These are phyloP conservation scores for Crematogaster levior DNA, from an alignment of 2,888 invertebrate genomes.

Conservation along the genomic window DNA sequence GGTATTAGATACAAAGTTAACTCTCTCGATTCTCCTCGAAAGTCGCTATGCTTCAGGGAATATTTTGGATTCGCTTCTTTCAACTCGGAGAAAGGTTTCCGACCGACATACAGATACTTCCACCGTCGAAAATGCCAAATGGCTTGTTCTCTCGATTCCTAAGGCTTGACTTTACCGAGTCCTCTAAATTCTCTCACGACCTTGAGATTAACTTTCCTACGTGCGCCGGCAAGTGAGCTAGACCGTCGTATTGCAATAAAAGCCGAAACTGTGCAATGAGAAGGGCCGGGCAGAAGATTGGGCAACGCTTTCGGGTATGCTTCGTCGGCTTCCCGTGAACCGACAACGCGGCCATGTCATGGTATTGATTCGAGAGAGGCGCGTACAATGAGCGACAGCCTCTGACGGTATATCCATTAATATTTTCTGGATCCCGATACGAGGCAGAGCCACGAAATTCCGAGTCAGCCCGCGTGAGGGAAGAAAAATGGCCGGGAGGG, in stretches of 20 bases:
- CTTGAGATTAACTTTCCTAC: not conserved
- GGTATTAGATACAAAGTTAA: not conserved
- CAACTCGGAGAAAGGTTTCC: not conserved
- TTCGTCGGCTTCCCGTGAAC: conserved; percentile 63
- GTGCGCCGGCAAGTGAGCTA: not conserved
- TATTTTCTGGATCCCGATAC: conserved; percentile 69
- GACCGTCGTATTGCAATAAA: not conserved
- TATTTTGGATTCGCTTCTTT: not conserved
- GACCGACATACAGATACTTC: not conserved
- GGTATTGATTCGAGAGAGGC: conserved; percentile 78
- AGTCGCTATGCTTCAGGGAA: not conserved
- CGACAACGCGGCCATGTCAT: conserved; percentile 69
- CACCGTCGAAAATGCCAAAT: not conserved
- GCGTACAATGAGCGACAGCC: conserved; percentile 75
- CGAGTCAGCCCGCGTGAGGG: conserved; percentile 1
- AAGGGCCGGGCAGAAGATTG: conserved; percentile 62
- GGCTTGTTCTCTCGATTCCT: not conserved
- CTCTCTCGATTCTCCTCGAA: not conserved
- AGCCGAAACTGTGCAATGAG: conserved; percentile 19
- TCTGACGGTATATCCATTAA: conserved; percentile 74
- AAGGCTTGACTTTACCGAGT: not conserved
- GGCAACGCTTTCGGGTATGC: conserved; percentile 58
- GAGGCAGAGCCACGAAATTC: conserved; percentile 53
- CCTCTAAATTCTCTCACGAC: not conserved
- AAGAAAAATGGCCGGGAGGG: conserved; percentile 34